Conservation (phyloP, 2,888 invertebrate species). For the Tricholauxania praeusta region DNA sequence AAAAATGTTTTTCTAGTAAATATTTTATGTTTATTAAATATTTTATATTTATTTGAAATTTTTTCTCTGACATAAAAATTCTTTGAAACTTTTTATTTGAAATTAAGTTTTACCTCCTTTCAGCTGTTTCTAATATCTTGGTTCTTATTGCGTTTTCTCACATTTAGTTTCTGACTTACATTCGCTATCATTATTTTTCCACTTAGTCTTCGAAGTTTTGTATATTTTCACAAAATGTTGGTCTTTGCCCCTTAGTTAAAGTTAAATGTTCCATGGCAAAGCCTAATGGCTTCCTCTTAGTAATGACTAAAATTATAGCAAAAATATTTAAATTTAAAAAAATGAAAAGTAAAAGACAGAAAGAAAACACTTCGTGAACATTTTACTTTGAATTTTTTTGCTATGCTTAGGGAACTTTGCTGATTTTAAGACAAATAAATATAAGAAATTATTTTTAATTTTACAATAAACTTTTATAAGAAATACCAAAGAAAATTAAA, state of each 20-base stretch:
- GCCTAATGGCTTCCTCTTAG: constrained; percentile 14
- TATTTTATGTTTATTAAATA: too few relatives aligned
- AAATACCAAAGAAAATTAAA: too few relatives aligned
- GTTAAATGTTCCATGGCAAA: constrained; percentile 30
- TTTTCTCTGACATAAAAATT: too few relatives aligned
- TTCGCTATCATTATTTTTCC: neutral
- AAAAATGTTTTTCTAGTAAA: too few relatives aligned
- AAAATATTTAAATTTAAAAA: neutral
- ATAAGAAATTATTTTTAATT: too few relatives aligned
- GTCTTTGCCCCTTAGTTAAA: neutral
- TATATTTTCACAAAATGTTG: neutral
- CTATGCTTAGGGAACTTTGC: too few relatives aligned
- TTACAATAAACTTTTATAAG: too few relatives aligned
- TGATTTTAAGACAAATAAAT: too few relatives aligned
- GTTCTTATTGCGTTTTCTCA: neutral
- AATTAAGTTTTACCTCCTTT: neutral
- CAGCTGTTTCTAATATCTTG: neutral
- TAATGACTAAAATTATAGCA: neutral
- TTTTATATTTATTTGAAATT: too few relatives aligned
- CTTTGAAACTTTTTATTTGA: neutral
- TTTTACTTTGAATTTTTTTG: too few relatives aligned
- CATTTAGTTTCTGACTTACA: neutral
- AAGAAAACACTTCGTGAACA: neutral
- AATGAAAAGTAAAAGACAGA: neutral
- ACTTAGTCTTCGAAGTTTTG: neutral